Percentiles rank a stretch among this genome's conserved stretches.
Evolutionary conservation across 2,797 vertebrate genomes (phyloP).

Genomic region (Iguana delicatissima): DNA sequence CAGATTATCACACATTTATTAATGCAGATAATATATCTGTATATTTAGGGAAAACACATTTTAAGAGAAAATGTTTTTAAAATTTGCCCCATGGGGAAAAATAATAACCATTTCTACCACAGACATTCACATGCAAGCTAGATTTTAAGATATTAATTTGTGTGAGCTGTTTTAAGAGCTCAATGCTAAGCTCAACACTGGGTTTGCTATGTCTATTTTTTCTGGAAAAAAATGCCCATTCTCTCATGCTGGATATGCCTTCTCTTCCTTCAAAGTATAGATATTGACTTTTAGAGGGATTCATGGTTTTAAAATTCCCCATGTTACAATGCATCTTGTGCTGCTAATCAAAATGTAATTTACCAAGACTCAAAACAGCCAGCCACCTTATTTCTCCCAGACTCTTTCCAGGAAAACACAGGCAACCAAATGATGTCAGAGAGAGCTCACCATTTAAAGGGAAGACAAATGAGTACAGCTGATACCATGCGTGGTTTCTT

Average conservation of each 20-base stretch:
- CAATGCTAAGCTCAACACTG: background rate
- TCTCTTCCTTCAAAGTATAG: background rate
- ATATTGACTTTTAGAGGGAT: conserved; percentile 6
- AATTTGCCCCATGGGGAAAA: background rate
- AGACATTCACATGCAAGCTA: background rate
- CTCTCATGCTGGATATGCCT: background rate
- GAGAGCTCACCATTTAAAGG: conserved; percentile 71
- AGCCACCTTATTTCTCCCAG: conserved; percentile 29
- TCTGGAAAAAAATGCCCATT: background rate
- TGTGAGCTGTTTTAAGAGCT: background rate
- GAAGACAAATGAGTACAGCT: conserved; percentile 77
- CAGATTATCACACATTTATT: background rate
- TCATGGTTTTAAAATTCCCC: conserved; percentile 7
- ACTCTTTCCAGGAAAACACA: conserved; percentile 64
- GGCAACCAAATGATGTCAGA: conserved; percentile 72
- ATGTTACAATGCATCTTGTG: conserved; percentile 4
- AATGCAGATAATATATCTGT: background rate
- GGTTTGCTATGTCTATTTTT: background rate
- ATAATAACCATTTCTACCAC: background rate
- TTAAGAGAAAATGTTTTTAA: background rate
- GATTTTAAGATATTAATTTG: background rate
- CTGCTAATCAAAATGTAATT: conserved; percentile 45
- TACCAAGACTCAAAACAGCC: conserved; percentile 38
- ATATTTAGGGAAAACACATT: background rate
- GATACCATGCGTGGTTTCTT: conserved; percentile 76